Evolutionary conservation across 1,140 invertebrate species (phyloP).

Genomic region (Zaprionus ghesquierei): DNA sequence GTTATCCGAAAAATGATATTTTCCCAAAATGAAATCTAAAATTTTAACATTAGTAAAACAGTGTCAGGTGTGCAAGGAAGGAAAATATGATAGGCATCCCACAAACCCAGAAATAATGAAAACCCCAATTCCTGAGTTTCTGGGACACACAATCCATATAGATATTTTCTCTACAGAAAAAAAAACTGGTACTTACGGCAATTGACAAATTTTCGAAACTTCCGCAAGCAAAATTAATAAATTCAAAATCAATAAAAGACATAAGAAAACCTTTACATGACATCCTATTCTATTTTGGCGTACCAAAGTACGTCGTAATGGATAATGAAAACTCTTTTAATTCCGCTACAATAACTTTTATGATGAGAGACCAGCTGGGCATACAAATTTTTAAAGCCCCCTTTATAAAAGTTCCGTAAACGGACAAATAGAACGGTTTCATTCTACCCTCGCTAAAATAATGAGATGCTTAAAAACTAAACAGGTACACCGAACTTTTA

Average conservation of each 20-base stretch:
- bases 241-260: constrained; percentile 15
- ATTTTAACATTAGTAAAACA: no score
- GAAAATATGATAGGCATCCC: no score
- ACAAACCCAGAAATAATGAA: no score
- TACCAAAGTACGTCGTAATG: constrained; percentile 30
- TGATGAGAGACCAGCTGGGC: constrained; percentile 19
- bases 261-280: constrained; percentile 25
- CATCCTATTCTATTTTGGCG: constrained; percentile 20
- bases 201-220: constrained; percentile 30
- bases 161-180: constrained; percentile 20
- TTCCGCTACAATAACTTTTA: constrained; percentile 13
- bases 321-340: constrained; percentile 39
- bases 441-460: no score
- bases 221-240: constrained; percentile 25
- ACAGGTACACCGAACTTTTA: no score
- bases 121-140: no score
- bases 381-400: constrained; percentile 19
- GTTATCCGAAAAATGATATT: not conserved
- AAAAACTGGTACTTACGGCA: constrained; percentile 9
- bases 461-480: no score
- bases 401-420: constrained; percentile 16
- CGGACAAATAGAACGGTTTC: no score
- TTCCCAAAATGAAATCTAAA: not conserved
- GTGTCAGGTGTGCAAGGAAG: no score
- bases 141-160: constrained; percentile 29